Evolutionary conservation across 2,113 vertebrate species (phyloP), one percentile per base, ranked within the genome.

Genomic region (Aegotheles bennettii): DNA sequence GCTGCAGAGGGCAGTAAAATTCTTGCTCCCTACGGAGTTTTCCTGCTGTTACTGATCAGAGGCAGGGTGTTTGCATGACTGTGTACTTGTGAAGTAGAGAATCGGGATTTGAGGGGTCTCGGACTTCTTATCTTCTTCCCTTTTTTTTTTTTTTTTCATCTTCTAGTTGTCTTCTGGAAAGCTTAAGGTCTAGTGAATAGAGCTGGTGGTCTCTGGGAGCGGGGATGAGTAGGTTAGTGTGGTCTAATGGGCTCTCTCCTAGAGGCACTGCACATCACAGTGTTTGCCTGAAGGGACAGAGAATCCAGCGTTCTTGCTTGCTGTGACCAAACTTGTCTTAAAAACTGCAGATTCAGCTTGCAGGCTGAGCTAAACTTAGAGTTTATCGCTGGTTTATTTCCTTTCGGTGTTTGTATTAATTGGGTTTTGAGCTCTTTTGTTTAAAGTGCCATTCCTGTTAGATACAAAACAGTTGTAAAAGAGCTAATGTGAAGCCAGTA

Each of bases 1-100:
- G 95, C 97, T 97, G 97, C 95, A 97, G 96, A 96, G 95, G 95
- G 97, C 97, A 60, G 95, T 96, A 95, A 94, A 77, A 98, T 96
- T 97, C 97, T 93, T 96, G 91, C 80, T 88, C 73, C 94, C 77
- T 28, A 38, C 19, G 19, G 89, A 91, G 63, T 74, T 88, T 95
- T 53, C 33, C 36, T 79, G 53, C 61, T 63, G 63, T 42, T 87
- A 33, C 10, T 29, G 35, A 20, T 79, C 56, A 86, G 82, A 67
- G 33, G 16, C 84, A 80, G 43, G 51, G 60, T 70, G 31, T 47
- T 50, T 12, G 29, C 28, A 1, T 78, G 63, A 19, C 50, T 57
- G 54, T 38, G 3, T 43, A 7, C 47, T 71, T 83, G 33, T 47
- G 64, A 81, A 91, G 56, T 74, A 50, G 82, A 47, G 28, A 65